Base-by-base conservation (phyloP, 1,140 invertebrate species). In the Drosophila insularis region DNA sequence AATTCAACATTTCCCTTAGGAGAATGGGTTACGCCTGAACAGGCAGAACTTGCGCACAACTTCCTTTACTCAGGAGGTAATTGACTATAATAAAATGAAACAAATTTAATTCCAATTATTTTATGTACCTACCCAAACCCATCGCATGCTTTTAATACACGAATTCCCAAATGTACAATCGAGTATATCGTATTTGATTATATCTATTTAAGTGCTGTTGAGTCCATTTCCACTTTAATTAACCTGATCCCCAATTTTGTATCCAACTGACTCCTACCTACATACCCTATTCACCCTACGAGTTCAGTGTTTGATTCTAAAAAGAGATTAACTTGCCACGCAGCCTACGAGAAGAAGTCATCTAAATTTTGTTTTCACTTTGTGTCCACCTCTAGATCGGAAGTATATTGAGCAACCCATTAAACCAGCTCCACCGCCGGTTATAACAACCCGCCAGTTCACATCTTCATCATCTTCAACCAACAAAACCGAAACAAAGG, bases 21-120 rank as follows among this genome's bases (percentile, higher is more conserved):
- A 91, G 94, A 94, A 91, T 95, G 95, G 74, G 94, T 95, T 90
- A 96, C 95, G 73, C 94, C 94, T 73, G 96, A 97, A 91, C 96
- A 97, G 93, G 94, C 95, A 40, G 94, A 95, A 92, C 93, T 97
- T 90, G 96, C 96, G 69, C 95, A 97, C 93, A 96, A 96, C 93
- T 95, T 97, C 92, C 94, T 97, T 87, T 95, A 97, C 93, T 97
- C 97, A 89, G 96, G 96, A 93, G 95, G 95, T 95, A 94, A 90
- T 72, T 76, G 14, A 64, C 59, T 55, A 55, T 7, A 32, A 68
- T 55, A 35, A 40, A 78, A 61, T 17, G 32, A 21, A 69, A 46
- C 7, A 64, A 46, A 64, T 39, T 60, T 43, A 67, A 27, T 17
- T 67, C 17, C 17, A 21, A 50, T 50, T 50, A 50, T 50, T 58